Conservation (phyloP, 2,797 vertebrate genomes). For the Cynopterus sphinx region DNA sequence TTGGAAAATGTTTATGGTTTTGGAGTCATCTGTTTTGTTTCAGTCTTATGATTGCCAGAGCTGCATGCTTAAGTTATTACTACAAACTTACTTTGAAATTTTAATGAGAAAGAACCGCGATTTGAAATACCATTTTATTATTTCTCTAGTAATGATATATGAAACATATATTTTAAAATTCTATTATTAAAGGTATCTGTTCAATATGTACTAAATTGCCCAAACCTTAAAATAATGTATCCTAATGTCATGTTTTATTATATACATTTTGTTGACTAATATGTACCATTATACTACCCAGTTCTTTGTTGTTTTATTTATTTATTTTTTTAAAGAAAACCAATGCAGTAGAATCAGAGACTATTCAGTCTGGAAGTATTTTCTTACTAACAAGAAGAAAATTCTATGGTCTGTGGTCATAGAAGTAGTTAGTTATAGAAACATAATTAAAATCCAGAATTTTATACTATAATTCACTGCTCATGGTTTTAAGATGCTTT, state of each 20-base stretch:
- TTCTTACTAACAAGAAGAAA: slow-evolving; percentile 29
- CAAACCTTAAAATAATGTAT: neutral
- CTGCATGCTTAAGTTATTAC: neutral
- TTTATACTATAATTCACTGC: neutral
- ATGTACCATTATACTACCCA: neutral
- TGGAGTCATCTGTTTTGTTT: neutral
- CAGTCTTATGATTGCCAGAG: neutral
- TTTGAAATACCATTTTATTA: neutral
- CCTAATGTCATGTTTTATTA: neutral
- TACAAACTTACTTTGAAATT: neutral
- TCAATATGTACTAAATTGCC: neutral
- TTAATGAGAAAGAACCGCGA: slow-evolving; percentile 7
- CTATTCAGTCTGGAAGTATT: neutral
- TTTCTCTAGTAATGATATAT: neutral
- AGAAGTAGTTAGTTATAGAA: neutral
- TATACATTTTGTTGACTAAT: neutral
- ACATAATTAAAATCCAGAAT: neutral
- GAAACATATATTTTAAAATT: neutral
- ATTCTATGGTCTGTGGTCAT: neutral
- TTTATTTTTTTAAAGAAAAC: neutral
- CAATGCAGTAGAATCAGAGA: neutral
- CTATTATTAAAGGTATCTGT: neutral
- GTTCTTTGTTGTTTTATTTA: neutral
- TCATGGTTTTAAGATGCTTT: slow-evolving; percentile 17
- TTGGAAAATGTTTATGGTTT: neutral